A percentile compares a stretch with the other conserved stretches of the same genome.
These are phyloP conservation scores for Lithophane leautieri DNA, from an alignment of 2,888 invertebrate species.

Conservation along the genomic window DNA sequence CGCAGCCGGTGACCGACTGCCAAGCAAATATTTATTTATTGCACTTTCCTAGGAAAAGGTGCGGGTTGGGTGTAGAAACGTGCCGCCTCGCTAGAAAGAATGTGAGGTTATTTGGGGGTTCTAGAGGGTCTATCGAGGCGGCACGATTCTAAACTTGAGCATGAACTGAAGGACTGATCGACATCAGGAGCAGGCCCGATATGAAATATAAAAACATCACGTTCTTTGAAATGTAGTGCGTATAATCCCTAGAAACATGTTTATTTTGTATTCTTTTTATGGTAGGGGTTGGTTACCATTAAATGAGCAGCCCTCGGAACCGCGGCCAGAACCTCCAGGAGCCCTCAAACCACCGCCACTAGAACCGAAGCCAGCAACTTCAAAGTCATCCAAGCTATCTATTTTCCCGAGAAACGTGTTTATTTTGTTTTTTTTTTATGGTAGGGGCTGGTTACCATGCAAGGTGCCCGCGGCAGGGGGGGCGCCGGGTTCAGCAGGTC, in stretches of 20 bases:
- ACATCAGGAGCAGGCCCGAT: not conserved
- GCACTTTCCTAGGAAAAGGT: slow-evolving; percentile 28
- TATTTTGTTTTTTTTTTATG: slow-evolving; percentile 2
- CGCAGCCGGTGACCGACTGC: slow-evolving; percentile 11
- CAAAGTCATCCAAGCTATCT: not conserved
- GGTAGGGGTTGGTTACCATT: slow-evolving; percentile 16
- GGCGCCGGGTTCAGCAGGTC: no score
- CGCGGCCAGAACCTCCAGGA: no score
- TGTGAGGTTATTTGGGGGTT: no score
- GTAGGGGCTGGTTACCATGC: slow-evolving; percentile 35
- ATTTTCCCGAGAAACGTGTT: not conserved
- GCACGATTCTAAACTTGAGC: no score
- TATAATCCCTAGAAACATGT: not conserved
- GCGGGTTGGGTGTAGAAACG: no score
- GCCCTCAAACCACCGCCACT: no score
- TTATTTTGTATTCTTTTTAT: slow-evolving; percentile 1
- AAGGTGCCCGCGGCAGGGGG: fast-evolving
- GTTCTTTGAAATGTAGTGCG: not conserved
- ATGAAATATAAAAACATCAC: not conserved
- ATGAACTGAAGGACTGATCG: not conserved
- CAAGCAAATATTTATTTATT: slow-evolving; percentile 37
- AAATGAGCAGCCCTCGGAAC: no score
- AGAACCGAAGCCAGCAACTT: no score
- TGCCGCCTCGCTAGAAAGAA: no score
- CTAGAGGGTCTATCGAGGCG: no score